Evolutionary conservation across 1,140 invertebrate genomes (phyloP).

Genomic region (Bombyx mori): ASM3026992v2 NC_085107.1:11766501-11767000

Average conservation of each 20-base stretch:
- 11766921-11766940: too few species aligned
- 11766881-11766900: too few species aligned
- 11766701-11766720: conserved; percentile 75
- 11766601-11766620: conserved; percentile 9
- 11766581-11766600: too few species aligned
- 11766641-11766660: conserved; percentile 74
- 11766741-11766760: conserved; percentile 42
- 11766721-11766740: conserved; percentile 67
- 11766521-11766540: too few species aligned
- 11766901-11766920: too few species aligned
- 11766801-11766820: conserved; percentile 12
- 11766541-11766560: too few species aligned
- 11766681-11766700: conserved; percentile 72
- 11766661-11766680: conserved; percentile 36
- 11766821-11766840: background rate
- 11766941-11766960: too few species aligned
- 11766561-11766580: too few species aligned
- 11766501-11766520: too few species aligned
- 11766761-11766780: conserved; percentile 23
- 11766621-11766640: conserved; percentile 77
- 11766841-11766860: background rate
- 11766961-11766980: too few species aligned
- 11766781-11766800: conserved; percentile 22
- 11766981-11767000: too few species aligned
- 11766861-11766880: background rate